Evolutionary conservation across 2,113 vertebrate species (phyloP), one percentile per base, ranked within the genome.

Genomic region (Macaca nemestrina): DNA sequence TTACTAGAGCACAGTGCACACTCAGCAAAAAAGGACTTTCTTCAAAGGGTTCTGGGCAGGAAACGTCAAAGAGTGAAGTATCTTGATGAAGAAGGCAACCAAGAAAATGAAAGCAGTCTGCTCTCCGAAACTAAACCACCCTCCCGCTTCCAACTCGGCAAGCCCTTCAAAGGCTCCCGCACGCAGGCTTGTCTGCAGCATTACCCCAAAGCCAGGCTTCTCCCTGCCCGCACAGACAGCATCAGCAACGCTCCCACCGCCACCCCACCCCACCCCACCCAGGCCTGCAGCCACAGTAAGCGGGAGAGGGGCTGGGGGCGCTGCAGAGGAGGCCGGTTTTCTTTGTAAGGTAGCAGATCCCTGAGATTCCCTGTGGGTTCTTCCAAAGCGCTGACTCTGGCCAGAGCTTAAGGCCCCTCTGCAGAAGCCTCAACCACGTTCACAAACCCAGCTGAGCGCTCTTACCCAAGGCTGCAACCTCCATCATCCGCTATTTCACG

Each of bases 1-100:
- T 87, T 83, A 70, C 73, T 32, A 57, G 73, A 92, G 90, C 68
- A 38, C 70, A 2, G 3, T 16, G 13, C 67, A 30, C 30, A 14
- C 8, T 70, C 92, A 43, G 76, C 88, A 64, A 59, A 81, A 81
- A 64, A 70, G 55, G 80, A 48, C 17, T 0, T 0, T 57, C 59
- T 93, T 86, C 81, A 88, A 67, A 95, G 96, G 8, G 45, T 64
- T 80, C 94, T 76, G 32, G 91, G 93, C 93, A 97, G 95, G 94
- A 97, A 96, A 80, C 52, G 75, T 84, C 90, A 80, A 68, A 89
- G 83, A 43, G 38, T 16, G 61, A 64, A 50, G 23, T 59, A 25
- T 75, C 70, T 87, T n/a, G 86, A 88, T 57, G 68, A 84, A 82
- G 75, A 84, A 79, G 61, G 22, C 84, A 35, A 55, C 79, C 25